phyloP scores from a whole-genome alignment of 2,113 vertebrate species.

The Hoplias malabaricus region DNA sequence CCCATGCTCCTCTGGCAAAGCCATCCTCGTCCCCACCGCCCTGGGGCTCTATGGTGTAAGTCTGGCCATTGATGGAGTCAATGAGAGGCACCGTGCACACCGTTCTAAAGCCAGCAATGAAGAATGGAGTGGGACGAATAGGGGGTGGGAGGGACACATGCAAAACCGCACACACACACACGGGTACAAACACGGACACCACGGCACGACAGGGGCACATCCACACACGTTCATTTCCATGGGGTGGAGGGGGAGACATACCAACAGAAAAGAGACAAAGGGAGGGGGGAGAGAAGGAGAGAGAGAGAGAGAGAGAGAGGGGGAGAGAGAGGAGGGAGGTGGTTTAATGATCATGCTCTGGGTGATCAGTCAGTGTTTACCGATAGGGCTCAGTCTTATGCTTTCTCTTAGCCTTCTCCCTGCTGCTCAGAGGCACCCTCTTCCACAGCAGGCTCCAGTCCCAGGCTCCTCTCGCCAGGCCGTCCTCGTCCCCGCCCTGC shows the following conservation, averaged over 20 bases:
- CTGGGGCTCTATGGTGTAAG: conserved; percentile 84
- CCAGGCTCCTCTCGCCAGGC: conserved; percentile 96
- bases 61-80: conserved; percentile 95
- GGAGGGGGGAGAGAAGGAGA: conserved; percentile 70
- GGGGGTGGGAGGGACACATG: conserved; percentile 46
- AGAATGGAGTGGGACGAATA: conserved; percentile 31
- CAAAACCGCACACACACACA: conserved; percentile 57
- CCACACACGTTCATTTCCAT: conserved; percentile 35
- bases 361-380: conserved; percentile 74
- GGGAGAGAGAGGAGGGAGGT: conserved; percentile 70
- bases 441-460: conserved; percentile 99
- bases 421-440: conserved; percentile 89
- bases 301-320: conserved; percentile 59
- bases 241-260: conserved; percentile 66
- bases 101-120: conserved; percentile 76
- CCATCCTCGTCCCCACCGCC: conserved; percentile 95
- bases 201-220: not conserved
- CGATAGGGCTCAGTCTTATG: conserved; percentile 95
- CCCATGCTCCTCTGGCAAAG: conserved; percentile 98
- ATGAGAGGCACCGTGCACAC: conserved; percentile 96
- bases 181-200: conserved; percentile 26
- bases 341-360: conserved; percentile 54
- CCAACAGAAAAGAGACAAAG: conserved; percentile 68
- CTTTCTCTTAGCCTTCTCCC: conserved; percentile 91
- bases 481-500: conserved; percentile 98